Evolutionary conservation across 2,113 vertebrate genomes (phyloP), one percentile per base, ranked within the genome.

Genomic region (Phainopepla nitens): DNA sequence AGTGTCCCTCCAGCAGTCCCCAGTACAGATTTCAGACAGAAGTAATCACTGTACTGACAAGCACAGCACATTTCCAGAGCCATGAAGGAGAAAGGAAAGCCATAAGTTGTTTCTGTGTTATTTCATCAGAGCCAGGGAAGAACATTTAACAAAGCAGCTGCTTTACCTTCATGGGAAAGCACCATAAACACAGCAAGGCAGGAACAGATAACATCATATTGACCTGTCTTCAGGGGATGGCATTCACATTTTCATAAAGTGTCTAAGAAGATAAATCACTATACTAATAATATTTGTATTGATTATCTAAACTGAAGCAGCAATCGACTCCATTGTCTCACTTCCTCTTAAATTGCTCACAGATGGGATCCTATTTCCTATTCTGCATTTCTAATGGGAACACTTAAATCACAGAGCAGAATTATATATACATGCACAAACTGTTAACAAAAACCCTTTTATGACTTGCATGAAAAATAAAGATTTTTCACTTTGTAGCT

Each of bases 281-380:
- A 62, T 96, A 96, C 97, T 98, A 96, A 98, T 97, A 98, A 98
- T 98, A 98, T 98, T 97, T 98, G 97, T 98, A 98, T 98, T 97
- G 98, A 98, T 98, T 97, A 98, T 97, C 97, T 97, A 96, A 97
- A 98, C 96, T 96, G 97, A 96, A 98, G 95, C 96, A 91, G 97
- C 94, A 92, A 50, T 96, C 85, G 86, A 95, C 94, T 96, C 97
- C 97, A 98, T 98, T 98, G 98, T 98, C 97, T 97, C 97, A 97
- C 97, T 97, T 97, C 97, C 98, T 97, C 97, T 97, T 93, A 96
- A 97, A 95, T 96, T 97, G 96, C 94, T 98, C 97, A 94, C 98
- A 98, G 98, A 98, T 98, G 98, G 98, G 98, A 97, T 97, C 97
- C 96, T 85, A 78, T 93, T 72, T 95, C 97, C 94, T 96, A 97